Conservation (phyloP, 2,888 invertebrate species). For the Conchocele bisecta region DNA sequence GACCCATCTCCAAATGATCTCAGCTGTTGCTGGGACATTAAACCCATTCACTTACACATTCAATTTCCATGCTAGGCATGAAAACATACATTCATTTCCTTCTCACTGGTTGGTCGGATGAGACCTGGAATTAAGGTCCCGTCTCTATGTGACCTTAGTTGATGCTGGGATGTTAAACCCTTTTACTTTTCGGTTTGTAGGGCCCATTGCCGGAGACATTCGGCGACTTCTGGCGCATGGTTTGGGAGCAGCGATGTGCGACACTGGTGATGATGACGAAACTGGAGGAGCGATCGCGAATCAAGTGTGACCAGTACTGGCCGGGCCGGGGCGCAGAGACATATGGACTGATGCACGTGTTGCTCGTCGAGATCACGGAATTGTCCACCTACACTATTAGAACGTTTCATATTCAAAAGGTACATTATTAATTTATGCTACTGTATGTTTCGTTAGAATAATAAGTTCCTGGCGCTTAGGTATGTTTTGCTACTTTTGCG, state of each 20-base stretch:
- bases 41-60: too few species aligned
- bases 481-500: too few species aligned
- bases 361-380: slow-evolving; percentile 97
- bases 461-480: background rate
- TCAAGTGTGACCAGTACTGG: slow-evolving; percentile 94
- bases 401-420: slow-evolving; percentile 87
- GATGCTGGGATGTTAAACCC: too few species aligned
- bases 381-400: slow-evolving; percentile 98
- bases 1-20: too few species aligned
- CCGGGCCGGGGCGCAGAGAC: slow-evolving; percentile 96
- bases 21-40: too few species aligned
- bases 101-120: too few species aligned
- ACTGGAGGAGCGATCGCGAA: slow-evolving; percentile 94
- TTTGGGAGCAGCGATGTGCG: slow-evolving; percentile 97
- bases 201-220: slow-evolving; percentile 99
- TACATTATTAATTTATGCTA: slow-evolving; percentile 42
- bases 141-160: too few species aligned
- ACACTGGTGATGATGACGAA: slow-evolving; percentile 99
- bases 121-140: too few species aligned
- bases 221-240: slow-evolving; percentile 99
- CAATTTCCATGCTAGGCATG: too few species aligned
- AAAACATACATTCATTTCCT: too few species aligned
- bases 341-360: slow-evolving; percentile 97
- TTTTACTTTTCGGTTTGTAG: too few species aligned
- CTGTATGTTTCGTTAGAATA: background rate